phyloP scores from a whole-genome alignment of 2,113 vertebrate species.

The Spermophilus dauricus region DNA sequence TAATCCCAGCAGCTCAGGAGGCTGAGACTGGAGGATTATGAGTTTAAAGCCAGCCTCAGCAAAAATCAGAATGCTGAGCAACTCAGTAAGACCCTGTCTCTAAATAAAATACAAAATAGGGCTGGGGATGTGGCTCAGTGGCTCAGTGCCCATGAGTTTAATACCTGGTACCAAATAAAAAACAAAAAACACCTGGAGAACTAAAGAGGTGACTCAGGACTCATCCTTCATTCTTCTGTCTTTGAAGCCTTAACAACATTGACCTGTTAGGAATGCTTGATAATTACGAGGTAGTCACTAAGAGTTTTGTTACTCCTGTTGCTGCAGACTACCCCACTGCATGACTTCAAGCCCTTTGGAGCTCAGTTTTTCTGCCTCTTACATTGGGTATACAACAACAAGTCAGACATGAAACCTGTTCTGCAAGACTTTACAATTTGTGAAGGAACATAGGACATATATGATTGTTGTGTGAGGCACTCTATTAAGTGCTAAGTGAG shows the following conservation, averaged over 20 bases:
- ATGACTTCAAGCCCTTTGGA: neutral
- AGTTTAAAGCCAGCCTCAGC: too few relatives aligned
- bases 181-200: neutral
- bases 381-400: neutral
- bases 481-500: neutral
- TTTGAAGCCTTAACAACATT: neutral
- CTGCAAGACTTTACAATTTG: conserved; percentile 1
- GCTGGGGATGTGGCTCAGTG: neutral
- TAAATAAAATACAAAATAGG: too few relatives aligned
- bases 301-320: neutral
- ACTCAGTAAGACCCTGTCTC: too few relatives aligned
- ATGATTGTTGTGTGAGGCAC: neutral
- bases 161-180: too few relatives aligned
- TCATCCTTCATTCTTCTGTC: neutral
- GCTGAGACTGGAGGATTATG: too few relatives aligned
- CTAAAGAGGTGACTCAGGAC: neutral
- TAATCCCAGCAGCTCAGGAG: too few relatives aligned
- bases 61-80: too few relatives aligned
- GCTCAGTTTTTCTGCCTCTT: neutral
- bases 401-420: neutral
- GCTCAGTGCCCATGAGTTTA: too few relatives aligned
- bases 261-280: neutral
- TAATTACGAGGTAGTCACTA: neutral
- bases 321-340: neutral
- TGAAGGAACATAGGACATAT: neutral